Evolutionary conservation across 2,888 invertebrate genomes (phyloP), one percentile per base, ranked within the genome.

Genomic region (Holacanthella duospinosa): DNA sequence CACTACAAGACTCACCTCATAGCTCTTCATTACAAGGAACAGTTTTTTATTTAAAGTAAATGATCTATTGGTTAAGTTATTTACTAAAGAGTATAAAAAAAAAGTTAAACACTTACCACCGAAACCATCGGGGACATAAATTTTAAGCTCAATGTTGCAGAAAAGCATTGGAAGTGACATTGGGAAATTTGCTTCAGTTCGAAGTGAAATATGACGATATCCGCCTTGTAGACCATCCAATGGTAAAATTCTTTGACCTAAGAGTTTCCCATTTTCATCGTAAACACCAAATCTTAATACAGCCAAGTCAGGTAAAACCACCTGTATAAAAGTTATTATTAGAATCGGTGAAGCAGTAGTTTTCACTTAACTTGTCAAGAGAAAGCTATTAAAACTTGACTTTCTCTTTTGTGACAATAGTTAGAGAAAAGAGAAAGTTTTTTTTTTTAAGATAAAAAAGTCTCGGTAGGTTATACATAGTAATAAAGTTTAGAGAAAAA

Each of bases 91-190:
- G 36, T 6, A 36, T 36, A 59, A 26, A 25, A 9, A 21, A 54
- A 36, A 60, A 25, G 63, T 55, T n/a, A n/a, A 36, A 16, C 55
- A 67, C 75, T 74, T 74, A 89, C 90, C 91, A 83, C 94, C 94
- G 76, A 97, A 89, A 59, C 97, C 99, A 80, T 97, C 96, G 53
- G 99, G 99, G 72, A 99, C 96, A 80, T 99, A 99, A 74, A 99
- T 99, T 82, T 97, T 97, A 68, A 99, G 85, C 80, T 96, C 95
- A 75, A 99, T 95, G 78, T 95, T 93, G 77, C 97, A 97, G 81
- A 99, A 99, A 70, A 99, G 82, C 88, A 97, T 99, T 44, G 99
- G 96, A 75, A 99, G 82, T 0, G 97, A 95, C 89, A 97, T 92
- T 63, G 97, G 95, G 79, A 97, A 96, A 80, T 99, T 99, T 63